A percentile compares a stretch with the other conserved stretches of the same genome.
Evolutionary conservation across 2,797 vertebrate species (phyloP).

Genomic region (Arvicola amphibius): DNA sequence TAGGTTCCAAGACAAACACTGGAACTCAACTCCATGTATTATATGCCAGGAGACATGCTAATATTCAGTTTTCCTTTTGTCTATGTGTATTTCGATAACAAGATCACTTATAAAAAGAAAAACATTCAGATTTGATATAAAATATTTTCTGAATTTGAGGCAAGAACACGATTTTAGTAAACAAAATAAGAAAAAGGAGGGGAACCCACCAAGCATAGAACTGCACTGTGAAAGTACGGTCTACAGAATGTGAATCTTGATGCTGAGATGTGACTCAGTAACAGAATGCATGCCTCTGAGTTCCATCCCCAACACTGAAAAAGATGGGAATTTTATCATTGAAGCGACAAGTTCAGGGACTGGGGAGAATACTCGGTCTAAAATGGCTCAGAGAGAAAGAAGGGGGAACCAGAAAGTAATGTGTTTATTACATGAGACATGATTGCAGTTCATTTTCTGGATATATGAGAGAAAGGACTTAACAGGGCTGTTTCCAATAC

Average conservation of each 20-base stretch:
- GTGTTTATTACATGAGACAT: no score
- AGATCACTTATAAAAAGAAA: slow-evolving; percentile 12
- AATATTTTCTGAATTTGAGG: neutral
- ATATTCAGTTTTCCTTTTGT: neutral
- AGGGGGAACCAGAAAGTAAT: neutral
- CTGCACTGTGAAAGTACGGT: neutral
- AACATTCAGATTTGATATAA: neutral
- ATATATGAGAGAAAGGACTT: neutral
- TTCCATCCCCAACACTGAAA: neutral
- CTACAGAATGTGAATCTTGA: neutral
- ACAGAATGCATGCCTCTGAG: neutral
- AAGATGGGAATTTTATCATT: slow-evolving; percentile 4
- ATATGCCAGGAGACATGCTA: neutral
- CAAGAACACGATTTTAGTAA: neutral
- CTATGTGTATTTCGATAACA: neutral
- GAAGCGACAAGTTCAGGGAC: neutral
- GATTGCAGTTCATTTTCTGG: neutral
- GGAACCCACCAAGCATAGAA: neutral
- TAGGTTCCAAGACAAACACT: neutral
- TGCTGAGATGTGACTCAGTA: neutral
- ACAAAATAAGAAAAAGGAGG: neutral
- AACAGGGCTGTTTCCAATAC: neutral
- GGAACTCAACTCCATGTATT: neutral
- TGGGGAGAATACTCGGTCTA: neutral
- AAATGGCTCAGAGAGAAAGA: neutral